Evolutionary conservation across 2,797 vertebrate genomes (phyloP).

Genomic region (Aphelocoma californica): DNA sequence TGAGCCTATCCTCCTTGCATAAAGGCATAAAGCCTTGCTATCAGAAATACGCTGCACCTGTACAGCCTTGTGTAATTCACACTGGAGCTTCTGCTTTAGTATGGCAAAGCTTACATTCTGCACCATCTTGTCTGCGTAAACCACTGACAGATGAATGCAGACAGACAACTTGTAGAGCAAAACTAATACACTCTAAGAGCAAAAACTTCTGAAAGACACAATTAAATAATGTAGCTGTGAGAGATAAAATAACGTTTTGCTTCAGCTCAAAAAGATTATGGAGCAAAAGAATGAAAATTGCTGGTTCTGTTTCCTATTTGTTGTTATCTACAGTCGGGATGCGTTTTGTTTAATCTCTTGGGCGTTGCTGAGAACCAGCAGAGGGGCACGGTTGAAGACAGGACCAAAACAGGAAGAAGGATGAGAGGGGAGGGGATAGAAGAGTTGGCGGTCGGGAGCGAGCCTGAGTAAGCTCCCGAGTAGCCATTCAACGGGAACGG

Average conservation of each 20-base stretch:
- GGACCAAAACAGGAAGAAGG: too few relatives aligned
- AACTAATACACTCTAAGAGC: neutral
- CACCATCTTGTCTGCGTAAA: neutral
- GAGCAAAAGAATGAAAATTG: neutral
- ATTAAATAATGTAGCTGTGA: neutral
- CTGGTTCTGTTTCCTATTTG: neutral
- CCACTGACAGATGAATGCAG: neutral
- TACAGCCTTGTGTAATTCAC: neutral
- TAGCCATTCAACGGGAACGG: too few relatives aligned
- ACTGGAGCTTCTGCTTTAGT: neutral
- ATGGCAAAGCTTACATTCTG: neutral
- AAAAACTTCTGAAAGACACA: neutral
- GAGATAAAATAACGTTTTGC: neutral
- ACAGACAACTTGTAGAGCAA: neutral
- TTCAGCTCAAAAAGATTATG: neutral
- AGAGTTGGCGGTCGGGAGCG: too few relatives aligned
- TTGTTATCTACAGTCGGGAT: neutral
- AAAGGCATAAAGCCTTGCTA: neutral
- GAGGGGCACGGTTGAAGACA: too few relatives aligned
- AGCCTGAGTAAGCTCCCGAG: too few relatives aligned
- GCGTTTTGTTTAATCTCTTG: neutral
- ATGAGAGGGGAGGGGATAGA: too few relatives aligned
- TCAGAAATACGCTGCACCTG: neutral
- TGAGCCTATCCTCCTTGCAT: too few relatives aligned
- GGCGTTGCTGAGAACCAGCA: neutral